A percentile compares a stretch with the other conserved stretches of the same genome.
Conservation (phyloP, 2,113 vertebrate genomes). For the Onychostoma macrolepis region DNA sequence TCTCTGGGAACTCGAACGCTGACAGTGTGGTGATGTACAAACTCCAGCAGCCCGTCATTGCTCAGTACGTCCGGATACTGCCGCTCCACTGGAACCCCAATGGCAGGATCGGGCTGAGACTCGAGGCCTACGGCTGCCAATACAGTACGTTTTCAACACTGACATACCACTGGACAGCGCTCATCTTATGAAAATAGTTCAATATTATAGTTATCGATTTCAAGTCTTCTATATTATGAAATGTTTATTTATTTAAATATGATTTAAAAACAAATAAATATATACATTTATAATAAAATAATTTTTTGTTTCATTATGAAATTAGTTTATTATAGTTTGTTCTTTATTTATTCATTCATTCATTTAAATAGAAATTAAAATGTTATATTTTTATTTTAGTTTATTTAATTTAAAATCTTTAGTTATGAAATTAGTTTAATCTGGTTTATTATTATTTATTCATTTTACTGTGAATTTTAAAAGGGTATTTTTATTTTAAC, state of each 20-base stretch:
- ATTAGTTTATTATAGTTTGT: background rate
- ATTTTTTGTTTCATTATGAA: background rate
- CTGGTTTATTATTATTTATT: background rate
- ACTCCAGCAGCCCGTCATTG: conserved; percentile 83
- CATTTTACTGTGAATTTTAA: too few relatives aligned
- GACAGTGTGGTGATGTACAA: conserved; percentile 84
- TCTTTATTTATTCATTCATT: background rate
- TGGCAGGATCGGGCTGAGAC: conserved; percentile 85
- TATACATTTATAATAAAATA: too few relatives aligned
- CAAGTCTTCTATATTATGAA: too few relatives aligned
- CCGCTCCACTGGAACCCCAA: conserved; percentile 84
- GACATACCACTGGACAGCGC: background rate
- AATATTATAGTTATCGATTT: too few relatives aligned
- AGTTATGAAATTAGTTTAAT: background rate
- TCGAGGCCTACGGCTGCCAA: conserved; percentile 84
- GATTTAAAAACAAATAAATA: background rate
- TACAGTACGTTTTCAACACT: conserved; percentile 78
- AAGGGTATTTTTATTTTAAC: too few relatives aligned
- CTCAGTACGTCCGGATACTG: conserved; percentile 82
- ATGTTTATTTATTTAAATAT: background rate
- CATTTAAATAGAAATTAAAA: background rate
- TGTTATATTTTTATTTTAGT: background rate
- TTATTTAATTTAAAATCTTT: background rate
- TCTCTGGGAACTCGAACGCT: conserved; percentile 85
- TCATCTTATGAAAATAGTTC: background rate